Evolutionary conservation across 1,140 invertebrate genomes (phyloP), one percentile per base, ranked within the genome.

Genomic region (Caenorhabditis brenneri): DNA sequence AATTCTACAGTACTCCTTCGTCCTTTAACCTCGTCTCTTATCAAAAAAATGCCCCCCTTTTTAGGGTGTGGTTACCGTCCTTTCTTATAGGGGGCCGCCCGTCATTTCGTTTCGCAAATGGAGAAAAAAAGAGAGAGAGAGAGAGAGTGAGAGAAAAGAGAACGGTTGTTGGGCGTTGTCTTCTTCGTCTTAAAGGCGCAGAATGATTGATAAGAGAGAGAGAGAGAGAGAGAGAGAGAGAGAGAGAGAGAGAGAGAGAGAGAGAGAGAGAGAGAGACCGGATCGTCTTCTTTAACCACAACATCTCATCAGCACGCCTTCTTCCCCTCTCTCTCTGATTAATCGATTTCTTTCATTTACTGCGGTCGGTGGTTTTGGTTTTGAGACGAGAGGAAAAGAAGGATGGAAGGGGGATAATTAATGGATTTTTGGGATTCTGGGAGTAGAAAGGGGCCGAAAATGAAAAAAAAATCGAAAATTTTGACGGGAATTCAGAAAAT

Each of bases 201-300:
- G 53, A 55, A n/a, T 55, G 53, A 55, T 55, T 55, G 53, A 55
- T 55, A 55, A 55, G 53, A 55, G 24, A 9, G 53, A 55, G 22
- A n/a, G 15, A 27, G 53, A 27, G 53, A 27, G 2, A 51, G 12
- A 51, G 49, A n/a, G n/a, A n/a, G n/a, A n/a, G n/a, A n/a, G 22
- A 55, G 53, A 55, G 24, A 9, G 53, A 55, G 22, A n/a, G 15
- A 27, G 53, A 27, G 53, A 27, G 49, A 55, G 53, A 55, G 24
- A 9, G 53, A 55, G 22, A n/a, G 15, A 27, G 53, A 27, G 53
- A 27, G 24, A 27, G 24, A 42, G 53, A 55, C 53, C 53, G 53
- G 53, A 55, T 55, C 53, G 24, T 24, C 9, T 42, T 42, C 39
- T 42, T 42, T 12, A 42, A n/a, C n/a, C n/a, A n/a, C n/a, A n/a